phyloP scores from a whole-genome alignment of 2,888 invertebrate genomes.

The Drosophila differens region DNA sequence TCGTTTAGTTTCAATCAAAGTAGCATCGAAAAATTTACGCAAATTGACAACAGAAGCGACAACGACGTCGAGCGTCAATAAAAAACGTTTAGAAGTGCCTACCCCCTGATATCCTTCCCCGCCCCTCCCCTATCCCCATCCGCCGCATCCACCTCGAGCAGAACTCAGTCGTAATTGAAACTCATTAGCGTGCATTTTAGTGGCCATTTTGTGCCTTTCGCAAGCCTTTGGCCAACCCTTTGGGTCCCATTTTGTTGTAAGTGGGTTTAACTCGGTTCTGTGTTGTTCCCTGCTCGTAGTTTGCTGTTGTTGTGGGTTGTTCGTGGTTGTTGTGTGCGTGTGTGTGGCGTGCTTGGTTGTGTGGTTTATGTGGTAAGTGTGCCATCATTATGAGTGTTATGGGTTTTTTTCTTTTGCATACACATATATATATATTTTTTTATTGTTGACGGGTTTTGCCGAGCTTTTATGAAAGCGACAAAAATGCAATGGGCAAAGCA shows the following conservation, averaged over 20 bases:
- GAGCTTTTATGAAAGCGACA: conserved; percentile 20
- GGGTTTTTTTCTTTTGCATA: conserved; percentile 45
- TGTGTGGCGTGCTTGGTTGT: conserved; percentile 36
- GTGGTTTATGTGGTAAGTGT: conserved; percentile 80
- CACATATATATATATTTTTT: conserved; percentile 7
- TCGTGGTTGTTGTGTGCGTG: conserved; percentile 10
- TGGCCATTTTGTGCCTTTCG: conserved; percentile 64
- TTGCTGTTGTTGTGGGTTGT: conserved; percentile 40
- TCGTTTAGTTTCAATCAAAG: conserved; percentile 81
- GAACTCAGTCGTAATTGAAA: conserved; percentile 73
- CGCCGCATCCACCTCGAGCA: conserved; percentile 1
- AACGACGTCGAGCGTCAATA: conserved; percentile 58
- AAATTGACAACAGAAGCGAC: conserved; percentile 79
- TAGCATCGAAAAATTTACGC: conserved; percentile 63
- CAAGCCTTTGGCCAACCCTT: conserved; percentile 67
- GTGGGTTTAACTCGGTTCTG: conserved; percentile 6
- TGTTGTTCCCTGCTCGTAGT: conserved; percentile 19
- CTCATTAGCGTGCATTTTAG: conserved; percentile 81
- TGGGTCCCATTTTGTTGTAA: conserved; percentile 26
- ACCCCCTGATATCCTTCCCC: not conserved
- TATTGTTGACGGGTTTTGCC: conserved; percentile 36
- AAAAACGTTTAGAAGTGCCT: conserved; percentile 63
- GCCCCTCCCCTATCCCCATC: not conserved
- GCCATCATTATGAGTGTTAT: conserved; percentile 73
- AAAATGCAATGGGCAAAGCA: conserved; percentile 5